Conservation (phyloP, 2,797 vertebrate genomes). For the Ispidina lecontei region DNA sequence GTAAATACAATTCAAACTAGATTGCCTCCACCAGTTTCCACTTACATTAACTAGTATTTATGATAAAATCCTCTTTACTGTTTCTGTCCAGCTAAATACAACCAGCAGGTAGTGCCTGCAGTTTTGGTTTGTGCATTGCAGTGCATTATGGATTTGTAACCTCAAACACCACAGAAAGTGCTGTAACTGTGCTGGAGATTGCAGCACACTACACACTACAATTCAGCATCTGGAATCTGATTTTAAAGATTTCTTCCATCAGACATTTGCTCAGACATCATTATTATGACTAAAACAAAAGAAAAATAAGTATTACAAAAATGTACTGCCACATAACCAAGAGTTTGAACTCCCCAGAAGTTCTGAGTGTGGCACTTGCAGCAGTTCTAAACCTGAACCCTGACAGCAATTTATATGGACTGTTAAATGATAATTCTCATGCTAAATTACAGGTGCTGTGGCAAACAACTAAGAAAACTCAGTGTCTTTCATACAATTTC, state of each 20-base stretch:
- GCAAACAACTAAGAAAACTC: background rate
- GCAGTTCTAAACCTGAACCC: background rate
- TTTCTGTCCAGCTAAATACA: background rate
- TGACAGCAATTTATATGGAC: background rate
- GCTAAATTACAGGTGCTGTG: background rate
- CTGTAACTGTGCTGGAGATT: constrained; percentile 12
- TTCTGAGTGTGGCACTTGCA: background rate
- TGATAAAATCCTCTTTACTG: background rate
- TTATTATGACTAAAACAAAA: constrained; percentile 34
- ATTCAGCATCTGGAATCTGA: background rate
- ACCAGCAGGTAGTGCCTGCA: background rate
- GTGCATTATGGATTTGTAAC: background rate
- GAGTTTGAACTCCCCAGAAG: background rate
- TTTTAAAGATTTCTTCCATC: constrained; percentile 1
- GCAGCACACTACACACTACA: background rate
- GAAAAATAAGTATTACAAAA: constrained; percentile 1
- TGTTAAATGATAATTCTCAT: background rate
- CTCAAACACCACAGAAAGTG: background rate
- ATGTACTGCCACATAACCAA: background rate
- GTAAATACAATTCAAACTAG: background rate
- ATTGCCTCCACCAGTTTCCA: background rate
- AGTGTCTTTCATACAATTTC: background rate
- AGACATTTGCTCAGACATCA: constrained; percentile 44
- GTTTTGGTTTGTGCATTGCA: background rate
- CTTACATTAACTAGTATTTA: background rate